Base-by-base conservation (phyloP, 1,140 invertebrate species). In the Piezodorus guildinii region DNA sequence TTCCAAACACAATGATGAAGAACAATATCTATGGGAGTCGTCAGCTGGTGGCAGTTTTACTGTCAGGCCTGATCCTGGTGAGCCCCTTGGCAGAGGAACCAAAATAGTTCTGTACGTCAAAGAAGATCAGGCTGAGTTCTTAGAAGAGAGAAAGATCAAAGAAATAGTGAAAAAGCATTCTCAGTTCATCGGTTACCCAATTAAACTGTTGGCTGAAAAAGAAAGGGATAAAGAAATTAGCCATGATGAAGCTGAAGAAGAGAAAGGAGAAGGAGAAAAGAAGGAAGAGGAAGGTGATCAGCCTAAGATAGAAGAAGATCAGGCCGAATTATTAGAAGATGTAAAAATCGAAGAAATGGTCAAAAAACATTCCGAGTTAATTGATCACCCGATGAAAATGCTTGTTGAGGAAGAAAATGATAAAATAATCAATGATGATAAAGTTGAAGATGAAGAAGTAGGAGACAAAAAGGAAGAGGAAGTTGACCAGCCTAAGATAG, bases 141-240 rank as follows among this genome's bases (percentile, higher is more conserved):
- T 87, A 54, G 93, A 98, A 74, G 95, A 98, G 73, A 80, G 83
- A 65, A 91, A 92, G 70, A 86, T 99, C 68, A 97, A 97, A 74
- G 93, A 97, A 71, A 87, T 99, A 30, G 92, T 99, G 1, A 98
- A 97, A 82, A 99, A 99, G 72, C 95, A 99, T 77, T 96, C 92
- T 6, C 95, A 98, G 77, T 99, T 99, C 76, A 99, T 99, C 77
- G 94, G 94, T 44, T 99, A 98, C 75, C 96, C 96, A 5, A 99
- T 99, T 76, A 96, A 96, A 73, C n/a, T 99, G 62, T 71, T 92
- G 3, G 91, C 95, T 1, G 88, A 96, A 74, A 96, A 95, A 76
- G 91, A 95, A 75, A 84, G 93, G 54, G 91, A 98, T 69, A 96
- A 98, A 83, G 94, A 96, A 77, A 78, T 96, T 15, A 90, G 88